Conservation (phyloP, 2,113 vertebrate genomes). For the Microcebus griseorufus region DNA sequence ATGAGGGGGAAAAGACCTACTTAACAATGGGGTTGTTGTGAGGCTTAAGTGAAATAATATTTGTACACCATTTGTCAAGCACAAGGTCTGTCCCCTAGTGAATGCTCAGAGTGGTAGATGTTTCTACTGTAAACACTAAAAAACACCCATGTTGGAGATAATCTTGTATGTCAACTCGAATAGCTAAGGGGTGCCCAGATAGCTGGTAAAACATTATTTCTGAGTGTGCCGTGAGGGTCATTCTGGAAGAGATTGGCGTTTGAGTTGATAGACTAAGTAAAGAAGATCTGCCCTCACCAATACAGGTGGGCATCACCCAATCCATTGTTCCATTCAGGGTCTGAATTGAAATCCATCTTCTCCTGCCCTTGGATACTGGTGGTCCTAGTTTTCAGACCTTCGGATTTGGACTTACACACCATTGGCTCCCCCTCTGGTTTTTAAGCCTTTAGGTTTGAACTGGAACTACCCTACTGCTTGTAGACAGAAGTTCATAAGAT, state of each 20-base stretch:
- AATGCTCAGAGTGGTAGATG: not conserved
- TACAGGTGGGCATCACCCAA: not conserved
- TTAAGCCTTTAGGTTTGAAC: not conserved
- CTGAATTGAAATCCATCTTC: not conserved
- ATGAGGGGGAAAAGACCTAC: not conserved
- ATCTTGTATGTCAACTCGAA: not conserved
- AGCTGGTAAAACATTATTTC: not conserved
- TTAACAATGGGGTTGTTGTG: not conserved
- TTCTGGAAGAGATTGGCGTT: not conserved
- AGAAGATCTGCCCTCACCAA: not conserved
- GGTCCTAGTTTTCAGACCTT: not conserved
- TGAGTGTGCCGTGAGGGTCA: not conserved
- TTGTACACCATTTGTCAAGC: not conserved
- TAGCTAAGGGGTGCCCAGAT: not conserved
- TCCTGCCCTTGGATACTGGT: not conserved
- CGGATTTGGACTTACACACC: not conserved
- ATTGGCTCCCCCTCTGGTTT: not conserved
- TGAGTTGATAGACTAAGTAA: not conserved
- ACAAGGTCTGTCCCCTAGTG: not conserved
- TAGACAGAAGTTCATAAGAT: not conserved
- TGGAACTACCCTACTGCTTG: not conserved
- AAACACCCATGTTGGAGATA: not conserved
- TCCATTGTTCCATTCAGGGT: not conserved
- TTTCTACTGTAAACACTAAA: not conserved
- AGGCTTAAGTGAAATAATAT: not conserved